Conservation (phyloP, 2,888 invertebrate species). For the Acanthoscelides obtectus region DNA sequence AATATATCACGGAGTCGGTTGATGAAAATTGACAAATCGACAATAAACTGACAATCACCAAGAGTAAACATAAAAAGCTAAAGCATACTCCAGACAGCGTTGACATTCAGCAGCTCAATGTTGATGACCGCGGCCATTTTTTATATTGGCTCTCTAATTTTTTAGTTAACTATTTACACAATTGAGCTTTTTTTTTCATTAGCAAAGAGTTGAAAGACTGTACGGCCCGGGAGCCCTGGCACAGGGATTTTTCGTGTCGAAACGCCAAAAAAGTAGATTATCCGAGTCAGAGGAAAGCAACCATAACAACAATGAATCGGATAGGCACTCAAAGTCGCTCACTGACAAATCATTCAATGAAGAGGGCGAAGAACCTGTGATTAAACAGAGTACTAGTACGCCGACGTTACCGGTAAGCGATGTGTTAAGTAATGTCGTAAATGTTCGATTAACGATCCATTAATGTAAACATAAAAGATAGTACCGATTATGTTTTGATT, state of each 20-base stretch:
- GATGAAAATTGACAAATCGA: too few species aligned
- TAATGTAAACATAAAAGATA: too few species aligned
- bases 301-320: constrained; percentile 6
- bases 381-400: constrained; percentile 44
- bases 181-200: not conserved
- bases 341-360: constrained; percentile 31
- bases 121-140: too few species aligned
- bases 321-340: constrained; percentile 36
- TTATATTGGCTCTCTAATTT: too few species aligned
- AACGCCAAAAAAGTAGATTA: constrained; percentile 50
- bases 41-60: too few species aligned
- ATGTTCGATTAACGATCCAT: too few species aligned
- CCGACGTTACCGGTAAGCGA: constrained; percentile 57
- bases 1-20: too few species aligned
- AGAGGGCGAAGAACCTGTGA: constrained; percentile 35
- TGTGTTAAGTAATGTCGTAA: not conserved
- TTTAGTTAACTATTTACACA: too few species aligned
- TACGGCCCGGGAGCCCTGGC: constrained; percentile 85
- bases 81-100: too few species aligned
- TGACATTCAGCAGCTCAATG: too few species aligned
- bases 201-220: constrained; percentile 77
- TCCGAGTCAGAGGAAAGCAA: constrained; percentile 29
- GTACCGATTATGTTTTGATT: too few species aligned
- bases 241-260: constrained; percentile 75
- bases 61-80: too few species aligned